Evolutionary conservation across 2,113 vertebrate species (phyloP).

Genomic region (Menidia beryllina): DNA sequence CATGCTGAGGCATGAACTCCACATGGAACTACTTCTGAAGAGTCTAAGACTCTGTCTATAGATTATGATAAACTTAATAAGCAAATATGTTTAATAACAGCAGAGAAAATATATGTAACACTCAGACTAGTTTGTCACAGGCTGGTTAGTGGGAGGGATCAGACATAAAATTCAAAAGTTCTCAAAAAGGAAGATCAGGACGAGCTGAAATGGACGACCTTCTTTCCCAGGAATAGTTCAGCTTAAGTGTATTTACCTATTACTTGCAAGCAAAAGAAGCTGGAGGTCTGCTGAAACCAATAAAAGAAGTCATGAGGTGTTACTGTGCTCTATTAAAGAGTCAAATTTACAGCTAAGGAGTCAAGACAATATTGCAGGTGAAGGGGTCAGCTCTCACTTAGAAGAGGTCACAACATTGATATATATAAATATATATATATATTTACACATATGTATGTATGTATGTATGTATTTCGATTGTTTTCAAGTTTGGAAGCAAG

Average conservation of each 20-base stretch:
- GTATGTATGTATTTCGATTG: no score
- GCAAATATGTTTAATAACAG: neutral
- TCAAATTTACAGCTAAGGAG: slow-evolving; percentile 39
- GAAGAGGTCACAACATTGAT: slow-evolving; percentile 32
- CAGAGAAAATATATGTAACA: neutral
- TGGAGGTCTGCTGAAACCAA: slow-evolving; percentile 51
- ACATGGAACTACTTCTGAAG: neutral
- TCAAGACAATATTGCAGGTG: slow-evolving; percentile 30
- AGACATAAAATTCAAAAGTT: neutral
- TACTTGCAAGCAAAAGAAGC: slow-evolving; percentile 21
- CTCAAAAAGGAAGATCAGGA: neutral
- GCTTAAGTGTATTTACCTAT: slow-evolving; percentile 24
- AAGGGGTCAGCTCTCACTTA: slow-evolving; percentile 19
- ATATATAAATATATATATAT: no score
- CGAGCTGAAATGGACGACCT: neutral
- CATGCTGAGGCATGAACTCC: slow-evolving; percentile 13
- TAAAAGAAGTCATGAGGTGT: slow-evolving; percentile 57
- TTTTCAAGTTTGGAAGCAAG: neutral
- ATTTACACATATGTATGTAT: no score
- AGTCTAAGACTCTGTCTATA: no score
- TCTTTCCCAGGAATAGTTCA: slow-evolving; percentile 13
- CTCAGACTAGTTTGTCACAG: neutral
- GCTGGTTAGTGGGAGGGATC: neutral
- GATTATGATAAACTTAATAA: neutral
- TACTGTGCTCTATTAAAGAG: slow-evolving; percentile 12